Percentiles rank a stretch among this genome's conserved stretches.
These are phyloP conservation scores for Drosophila mojavensis DNA, from an alignment of 1,140 invertebrate species.

Conservation along the genomic window DNA sequence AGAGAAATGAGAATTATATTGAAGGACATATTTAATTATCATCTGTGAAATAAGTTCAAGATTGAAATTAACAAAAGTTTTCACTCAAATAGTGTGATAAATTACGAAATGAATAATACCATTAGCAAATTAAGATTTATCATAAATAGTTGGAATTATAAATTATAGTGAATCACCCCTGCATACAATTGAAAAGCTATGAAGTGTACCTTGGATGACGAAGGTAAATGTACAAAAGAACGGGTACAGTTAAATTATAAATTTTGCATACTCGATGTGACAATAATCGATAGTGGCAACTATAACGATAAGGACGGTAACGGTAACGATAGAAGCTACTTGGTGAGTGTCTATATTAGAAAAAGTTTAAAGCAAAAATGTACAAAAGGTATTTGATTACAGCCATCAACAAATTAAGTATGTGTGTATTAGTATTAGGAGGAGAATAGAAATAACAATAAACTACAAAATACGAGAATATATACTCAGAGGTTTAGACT, in stretches of 20 bases:
- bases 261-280: slow-evolving; percentile 31
- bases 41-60: no score
- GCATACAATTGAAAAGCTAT: slow-evolving; percentile 26
- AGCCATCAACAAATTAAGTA: slow-evolving; percentile 63
- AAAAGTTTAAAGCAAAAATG: slow-evolving; percentile 57
- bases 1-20: slow-evolving; percentile 2
- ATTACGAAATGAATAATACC: no score
- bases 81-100: no score
- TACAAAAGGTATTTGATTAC: slow-evolving; percentile 52
- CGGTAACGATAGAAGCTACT: slow-evolving; percentile 33
- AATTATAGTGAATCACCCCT: slow-evolving; percentile 26
- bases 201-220: slow-evolving; percentile 22
- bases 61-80: no score
- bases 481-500: slow-evolving; percentile 50
- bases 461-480: slow-evolving; percentile 38
- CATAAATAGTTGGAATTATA: neutral
- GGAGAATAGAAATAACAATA: slow-evolving; percentile 60
- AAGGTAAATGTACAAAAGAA: slow-evolving; percentile 30
- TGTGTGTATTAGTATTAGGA: slow-evolving; percentile 61
- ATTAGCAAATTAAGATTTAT: neutral
- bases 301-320: slow-evolving; percentile 26
- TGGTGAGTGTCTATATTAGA: slow-evolving; percentile 29
- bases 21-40: no score
- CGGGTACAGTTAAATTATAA: slow-evolving; percentile 37
- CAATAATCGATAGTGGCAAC: slow-evolving; percentile 18